Percentiles rank a stretch among this genome's conserved stretches.
Evolutionary conservation across 1,140 invertebrate genomes (phyloP).

Genomic region (Acyrthosiphon pisum): DNA sequence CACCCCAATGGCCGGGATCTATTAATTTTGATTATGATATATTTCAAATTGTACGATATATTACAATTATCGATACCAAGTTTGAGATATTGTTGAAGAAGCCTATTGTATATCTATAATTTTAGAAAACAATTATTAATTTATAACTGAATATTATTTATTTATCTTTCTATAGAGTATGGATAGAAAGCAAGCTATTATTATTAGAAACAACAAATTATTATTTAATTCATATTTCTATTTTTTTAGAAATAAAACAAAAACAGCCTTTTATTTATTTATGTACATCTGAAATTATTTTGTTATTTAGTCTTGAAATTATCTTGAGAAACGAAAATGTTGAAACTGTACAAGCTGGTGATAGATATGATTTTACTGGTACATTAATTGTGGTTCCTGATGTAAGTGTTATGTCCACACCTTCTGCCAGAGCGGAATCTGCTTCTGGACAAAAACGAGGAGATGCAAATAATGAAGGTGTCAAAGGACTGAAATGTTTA

Average conservation of each 20-base stretch:
- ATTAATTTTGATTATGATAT: too few relatives aligned
- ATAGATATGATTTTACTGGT: slow-evolving; percentile 95
- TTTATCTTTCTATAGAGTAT: too few relatives aligned
- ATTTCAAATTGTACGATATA: too few relatives aligned
- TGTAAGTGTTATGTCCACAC: slow-evolving; percentile 83
- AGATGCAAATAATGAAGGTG: slow-evolving; percentile 84
- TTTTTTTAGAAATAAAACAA: background rate
- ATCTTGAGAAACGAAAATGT: slow-evolving; percentile 96
- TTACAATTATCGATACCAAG: too few relatives aligned
- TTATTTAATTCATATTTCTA: background rate
- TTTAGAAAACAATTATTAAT: too few relatives aligned
- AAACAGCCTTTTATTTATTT: too few relatives aligned
- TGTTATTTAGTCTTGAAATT: slow-evolving; percentile 81
- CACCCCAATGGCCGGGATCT: too few relatives aligned
- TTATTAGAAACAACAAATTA: background rate
- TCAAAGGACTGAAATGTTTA: slow-evolving; percentile 89
- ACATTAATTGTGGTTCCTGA: slow-evolving; percentile 98
- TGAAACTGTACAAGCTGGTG: slow-evolving; percentile 91
- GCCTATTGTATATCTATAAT: too few relatives aligned
- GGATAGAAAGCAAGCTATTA: background rate
- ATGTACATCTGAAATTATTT: background rate
- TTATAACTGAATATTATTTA: too few relatives aligned
- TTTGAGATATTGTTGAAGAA: too few relatives aligned
- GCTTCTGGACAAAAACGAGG: slow-evolving; percentile 74
- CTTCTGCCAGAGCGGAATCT: slow-evolving; percentile 83